A percentile compares a stretch with the other conserved stretches of the same genome.
phyloP scores from a whole-genome alignment of 2,888 invertebrate species.

The Perdita meconis region DNA sequence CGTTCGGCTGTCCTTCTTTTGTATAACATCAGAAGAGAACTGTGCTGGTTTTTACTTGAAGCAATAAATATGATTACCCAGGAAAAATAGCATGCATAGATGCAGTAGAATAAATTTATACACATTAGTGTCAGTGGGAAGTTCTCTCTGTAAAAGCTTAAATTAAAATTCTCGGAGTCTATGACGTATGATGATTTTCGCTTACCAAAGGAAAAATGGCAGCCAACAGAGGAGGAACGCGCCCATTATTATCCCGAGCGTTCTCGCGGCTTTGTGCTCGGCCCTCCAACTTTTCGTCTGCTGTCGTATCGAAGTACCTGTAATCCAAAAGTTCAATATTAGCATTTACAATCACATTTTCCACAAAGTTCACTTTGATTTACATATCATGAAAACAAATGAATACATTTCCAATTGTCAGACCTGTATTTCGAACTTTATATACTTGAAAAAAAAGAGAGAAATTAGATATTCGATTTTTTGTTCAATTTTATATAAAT shows the following conservation, averaged over 20 bases:
- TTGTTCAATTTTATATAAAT: no score
- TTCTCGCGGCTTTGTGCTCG: slow-evolving; percentile 97
- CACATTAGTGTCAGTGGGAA: not conserved
- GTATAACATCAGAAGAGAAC: no score
- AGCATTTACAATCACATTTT: not conserved
- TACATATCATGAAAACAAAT: not conserved
- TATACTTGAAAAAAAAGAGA: no score
- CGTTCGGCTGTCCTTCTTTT: no score
- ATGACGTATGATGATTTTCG: not conserved
- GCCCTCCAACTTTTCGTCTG: slow-evolving; percentile 93
- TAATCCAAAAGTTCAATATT: slow-evolving; percentile 56
- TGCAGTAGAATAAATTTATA: not conserved
- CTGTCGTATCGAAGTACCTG: slow-evolving; percentile 90
- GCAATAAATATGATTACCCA: no score
- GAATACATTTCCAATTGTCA: no score
- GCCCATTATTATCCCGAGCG: slow-evolving; percentile 98
- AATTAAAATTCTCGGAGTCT: not conserved
- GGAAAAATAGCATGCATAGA: not conserved
- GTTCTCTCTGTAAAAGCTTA: not conserved
- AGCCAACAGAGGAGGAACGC: slow-evolving; percentile 98
- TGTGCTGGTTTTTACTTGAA: no score
- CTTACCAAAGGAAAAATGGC: slow-evolving; percentile 98
- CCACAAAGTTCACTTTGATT: not conserved
- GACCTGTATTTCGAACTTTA: no score
- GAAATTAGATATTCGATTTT: no score